Evolutionary conservation across 2,113 vertebrate genomes (phyloP).

Genomic region (Isichthys henryi): DNA sequence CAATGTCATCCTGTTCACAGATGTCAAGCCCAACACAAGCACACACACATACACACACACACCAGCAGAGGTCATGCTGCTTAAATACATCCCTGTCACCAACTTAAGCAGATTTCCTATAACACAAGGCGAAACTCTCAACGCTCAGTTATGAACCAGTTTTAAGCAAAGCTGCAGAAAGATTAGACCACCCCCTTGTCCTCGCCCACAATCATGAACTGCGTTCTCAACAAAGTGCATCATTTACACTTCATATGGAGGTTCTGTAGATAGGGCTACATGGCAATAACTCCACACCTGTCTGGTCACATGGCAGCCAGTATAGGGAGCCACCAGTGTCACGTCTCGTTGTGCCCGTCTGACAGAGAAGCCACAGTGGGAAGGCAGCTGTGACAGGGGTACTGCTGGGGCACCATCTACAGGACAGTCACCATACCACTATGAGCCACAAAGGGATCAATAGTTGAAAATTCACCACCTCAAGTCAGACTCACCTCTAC

Average conservation of each 20-base stretch:
- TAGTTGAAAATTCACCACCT: not conserved
- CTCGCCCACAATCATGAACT: not conserved
- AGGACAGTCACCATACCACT: not conserved
- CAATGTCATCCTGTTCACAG: too few species aligned
- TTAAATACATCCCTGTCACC: too few species aligned
- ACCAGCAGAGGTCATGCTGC: too few species aligned
- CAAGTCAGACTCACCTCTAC: constrained; percentile 29
- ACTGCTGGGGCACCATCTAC: constrained; percentile 28
- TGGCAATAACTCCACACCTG: constrained; percentile 27
- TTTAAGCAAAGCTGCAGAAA: not conserved
- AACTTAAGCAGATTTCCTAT: too few species aligned
- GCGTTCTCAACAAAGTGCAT: not conserved
- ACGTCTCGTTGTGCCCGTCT: constrained; percentile 33
- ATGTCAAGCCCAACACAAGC: too few species aligned
- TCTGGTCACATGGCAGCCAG: constrained; percentile 36
- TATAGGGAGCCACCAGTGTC: constrained; percentile 34
- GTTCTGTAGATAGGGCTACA: not conserved
- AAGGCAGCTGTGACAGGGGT: constrained; percentile 37
- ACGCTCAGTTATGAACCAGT: not conserved
- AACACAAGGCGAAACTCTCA: not conserved
- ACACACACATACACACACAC: too few species aligned
- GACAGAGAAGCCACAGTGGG: constrained; percentile 40
- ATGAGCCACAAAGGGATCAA: not conserved
- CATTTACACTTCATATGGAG: not conserved
- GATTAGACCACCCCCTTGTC: not conserved